Base-by-base conservation (phyloP, 1,140 invertebrate genomes). In the Zaprionus gabonicus region DNA sequence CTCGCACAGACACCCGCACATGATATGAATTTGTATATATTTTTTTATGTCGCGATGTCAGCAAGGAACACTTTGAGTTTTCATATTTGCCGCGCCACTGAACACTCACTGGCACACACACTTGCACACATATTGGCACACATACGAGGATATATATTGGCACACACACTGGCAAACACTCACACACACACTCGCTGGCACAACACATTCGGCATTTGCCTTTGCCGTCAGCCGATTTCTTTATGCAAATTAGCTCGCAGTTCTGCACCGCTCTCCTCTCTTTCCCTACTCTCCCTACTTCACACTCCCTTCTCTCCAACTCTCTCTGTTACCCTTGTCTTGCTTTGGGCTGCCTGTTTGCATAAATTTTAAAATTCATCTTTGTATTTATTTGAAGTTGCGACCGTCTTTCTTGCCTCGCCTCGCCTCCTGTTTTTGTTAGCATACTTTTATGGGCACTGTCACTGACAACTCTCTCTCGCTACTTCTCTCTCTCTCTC, bases 241-340 rank as follows among this genome's bases (percentile, higher is more conserved):
- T 90, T 90, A 90, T 90, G 85, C 85, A 90, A 90, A 90, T 90
- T 85, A 90, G 85, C 76, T 71, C 69, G 73, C 78, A 73, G n/a
- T 60, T 34, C 17, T 25, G 46, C 20, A 1, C 0, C 44, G 55
- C 67, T 76, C 5, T 71, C 36, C 63, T 28, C 65, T 17, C 41
- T 64, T 15, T 67, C n/a, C 28, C 25, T 53, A 12, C 38, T 41
- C 44, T 65, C 36, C 25, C 0, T 17, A 10, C 23, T 36, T 27
- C 31, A 4, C 28, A 7, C 38, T 7, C n/a, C 23, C 13, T 38
- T 38, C 25, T 38, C 28, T 20, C 27, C 7, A 6, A 27, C 3
- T 38, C 31, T 44, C n/a, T 49, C 25, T 38, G 17, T 58, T 34
- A 31, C 20, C 20, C 1, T 60, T 44, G 10, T 53, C 53, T 53